A percentile compares a stretch with the other conserved stretches of the same genome.
phyloP scores from a whole-genome alignment of 2,113 vertebrate species.

The Chauna torquata region DNA sequence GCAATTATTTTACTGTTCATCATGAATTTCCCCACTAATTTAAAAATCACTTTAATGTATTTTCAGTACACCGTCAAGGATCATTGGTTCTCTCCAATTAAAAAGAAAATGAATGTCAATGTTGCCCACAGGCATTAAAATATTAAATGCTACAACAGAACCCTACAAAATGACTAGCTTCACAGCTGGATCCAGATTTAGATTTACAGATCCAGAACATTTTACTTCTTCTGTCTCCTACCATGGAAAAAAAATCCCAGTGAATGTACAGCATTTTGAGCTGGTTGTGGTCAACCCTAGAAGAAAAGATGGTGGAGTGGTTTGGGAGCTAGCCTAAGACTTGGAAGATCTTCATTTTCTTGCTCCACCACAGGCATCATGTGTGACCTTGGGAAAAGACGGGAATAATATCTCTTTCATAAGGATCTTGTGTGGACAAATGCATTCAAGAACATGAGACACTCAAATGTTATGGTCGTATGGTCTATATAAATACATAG shows the following conservation, averaged over 20 bases:
- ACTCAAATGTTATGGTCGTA: not conserved
- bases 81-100: not conserved
- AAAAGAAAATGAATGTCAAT: not conserved
- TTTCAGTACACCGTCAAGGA: not conserved
- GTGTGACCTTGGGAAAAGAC: not conserved
- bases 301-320: not conserved
- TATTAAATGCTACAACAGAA: not conserved
- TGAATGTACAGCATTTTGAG: not conserved
- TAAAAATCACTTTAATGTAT: not conserved
- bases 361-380: not conserved
- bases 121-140: not conserved
- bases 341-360: not conserved
- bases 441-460: not conserved
- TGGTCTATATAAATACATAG: not conserved
- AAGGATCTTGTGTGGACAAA: not conserved
- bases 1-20: not conserved
- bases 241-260: not conserved
- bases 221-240: not conserved
- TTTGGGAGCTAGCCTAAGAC: not conserved
- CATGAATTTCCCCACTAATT: not conserved
- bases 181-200: not conserved
- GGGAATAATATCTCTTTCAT: not conserved
- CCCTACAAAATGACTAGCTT: not conserved
- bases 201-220: not conserved
- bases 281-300: not conserved